phyloP scores from a whole-genome alignment of 35 echinoderm and acorn worm species.

The Apostichopus japonicus region DNA sequence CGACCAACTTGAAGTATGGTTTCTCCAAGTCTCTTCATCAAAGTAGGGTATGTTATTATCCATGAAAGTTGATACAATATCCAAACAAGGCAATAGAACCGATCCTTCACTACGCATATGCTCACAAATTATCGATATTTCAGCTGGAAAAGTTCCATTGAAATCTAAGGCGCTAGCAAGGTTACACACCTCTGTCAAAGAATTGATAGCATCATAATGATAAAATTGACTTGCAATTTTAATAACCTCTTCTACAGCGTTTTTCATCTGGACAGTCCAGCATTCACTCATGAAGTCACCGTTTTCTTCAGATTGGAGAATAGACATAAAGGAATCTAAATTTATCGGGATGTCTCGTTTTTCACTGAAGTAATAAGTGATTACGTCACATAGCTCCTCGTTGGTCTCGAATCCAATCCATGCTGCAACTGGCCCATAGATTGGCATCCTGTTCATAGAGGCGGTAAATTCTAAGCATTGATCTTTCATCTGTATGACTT shows the following conservation, averaged over 20 bases:
- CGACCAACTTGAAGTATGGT: neutral
- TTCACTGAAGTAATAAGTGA: neutral
- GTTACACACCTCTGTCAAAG: neutral
- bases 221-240: neutral
- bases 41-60: neutral
- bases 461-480: constrained; percentile 5
- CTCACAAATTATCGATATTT: constrained; percentile 12
- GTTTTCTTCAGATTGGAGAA: neutral
- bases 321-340: neutral
- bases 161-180: neutral
- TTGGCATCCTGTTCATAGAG: neutral
- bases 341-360: neutral
- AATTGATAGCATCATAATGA: neutral
- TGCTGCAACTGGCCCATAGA: constrained; percentile 26
- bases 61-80: neutral
- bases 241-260: neutral
- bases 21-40: neutral
- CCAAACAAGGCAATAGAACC: neutral
- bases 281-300: neutral
- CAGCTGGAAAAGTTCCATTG: neutral
- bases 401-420: constrained; percentile 36
- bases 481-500: neutral
- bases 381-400: constrained; percentile 11
- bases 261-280: neutral
- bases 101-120: neutral